Percentiles rank a stretch among this genome's conserved stretches.
Evolutionary conservation across 2,888 invertebrate species (phyloP).

Genomic region (Anthophora plumipes): DNA sequence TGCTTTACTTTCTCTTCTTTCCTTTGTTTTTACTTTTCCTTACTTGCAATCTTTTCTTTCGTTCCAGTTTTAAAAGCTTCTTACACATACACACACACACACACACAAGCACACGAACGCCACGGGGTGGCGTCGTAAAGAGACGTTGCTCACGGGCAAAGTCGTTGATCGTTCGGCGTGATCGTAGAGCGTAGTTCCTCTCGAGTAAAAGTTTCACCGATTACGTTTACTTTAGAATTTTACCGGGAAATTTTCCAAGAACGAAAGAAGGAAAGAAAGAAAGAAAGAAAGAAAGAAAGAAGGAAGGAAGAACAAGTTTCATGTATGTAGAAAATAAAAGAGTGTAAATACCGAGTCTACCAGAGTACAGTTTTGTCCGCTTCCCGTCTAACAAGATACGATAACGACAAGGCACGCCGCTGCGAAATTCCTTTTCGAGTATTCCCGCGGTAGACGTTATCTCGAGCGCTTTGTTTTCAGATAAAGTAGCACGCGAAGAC

Average conservation of each 20-base stretch:
- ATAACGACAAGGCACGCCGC: background rate
- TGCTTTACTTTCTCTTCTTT: no score
- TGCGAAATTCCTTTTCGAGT: background rate
- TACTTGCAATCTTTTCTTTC: no score
- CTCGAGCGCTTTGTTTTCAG: slow-evolving; percentile 72
- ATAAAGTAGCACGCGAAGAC: slow-evolving; percentile 70
- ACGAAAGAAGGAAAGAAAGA: slow-evolving; percentile 31
- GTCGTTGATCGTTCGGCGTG: slow-evolving; percentile 5
- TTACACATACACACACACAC: no score
- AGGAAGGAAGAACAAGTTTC: slow-evolving; percentile 55
- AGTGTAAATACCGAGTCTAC: slow-evolving; percentile 73
- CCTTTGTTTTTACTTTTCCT: no score
- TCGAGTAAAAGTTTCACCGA: slow-evolving; percentile 17
- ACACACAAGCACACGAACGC: no score
- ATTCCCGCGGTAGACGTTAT: slow-evolving; percentile 41
- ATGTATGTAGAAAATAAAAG: slow-evolving; percentile 80
- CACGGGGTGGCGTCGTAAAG: no score
- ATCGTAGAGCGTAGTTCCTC: background rate
- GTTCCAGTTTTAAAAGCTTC: no score
- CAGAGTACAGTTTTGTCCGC: slow-evolving; percentile 50
- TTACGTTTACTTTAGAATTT: slow-evolving; percentile 74
- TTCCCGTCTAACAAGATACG: slow-evolving; percentile 32
- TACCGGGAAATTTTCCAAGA: slow-evolving; percentile 74
- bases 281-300: no score
- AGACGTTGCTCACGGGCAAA: background rate